A percentile compares a stretch with the other conserved stretches of the same genome.
Evolutionary conservation across 2,888 invertebrate genomes (phyloP).

Genomic region (Agriopis marginaria): DNA sequence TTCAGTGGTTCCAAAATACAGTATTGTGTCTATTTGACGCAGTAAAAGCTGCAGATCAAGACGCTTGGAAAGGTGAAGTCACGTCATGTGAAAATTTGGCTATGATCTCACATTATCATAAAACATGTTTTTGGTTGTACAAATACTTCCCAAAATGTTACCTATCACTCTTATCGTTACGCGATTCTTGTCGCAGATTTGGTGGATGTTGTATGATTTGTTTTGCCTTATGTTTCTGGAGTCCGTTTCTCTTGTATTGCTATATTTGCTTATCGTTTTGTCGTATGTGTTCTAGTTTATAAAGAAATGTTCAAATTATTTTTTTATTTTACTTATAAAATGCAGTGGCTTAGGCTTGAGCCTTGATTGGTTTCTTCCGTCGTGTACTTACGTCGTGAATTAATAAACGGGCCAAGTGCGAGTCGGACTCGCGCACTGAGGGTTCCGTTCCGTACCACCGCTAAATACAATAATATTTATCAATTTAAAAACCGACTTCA

Average conservation of each 20-base stretch:
- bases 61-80: not conserved
- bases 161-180: not conserved
- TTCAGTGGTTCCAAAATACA: not conserved
- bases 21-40: not conserved
- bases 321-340: not conserved
- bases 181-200: not conserved
- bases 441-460: too few relatives aligned
- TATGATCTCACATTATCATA: not conserved
- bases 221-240: not conserved
- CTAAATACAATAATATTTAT: too few relatives aligned
- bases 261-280: constrained; percentile 4
- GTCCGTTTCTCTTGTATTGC: constrained; percentile 5
- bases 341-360: too few relatives aligned
- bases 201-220: not conserved
- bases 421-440: too few relatives aligned
- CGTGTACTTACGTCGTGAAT: too few relatives aligned
- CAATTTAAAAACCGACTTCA: too few relatives aligned
- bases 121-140: constrained; percentile 3
- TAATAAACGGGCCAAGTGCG: too few relatives aligned
- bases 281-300: not conserved
- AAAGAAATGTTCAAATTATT: not conserved
- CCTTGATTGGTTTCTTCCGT: too few relatives aligned
- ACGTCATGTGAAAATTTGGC: not conserved
- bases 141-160: constrained; percentile 6
- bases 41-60: constrained; percentile 4